Percentiles rank a stretch among this genome's conserved stretches.
These are phyloP conservation scores for Coreoperca whiteheadi DNA, from an alignment of 2,113 vertebrate genomes.

Conservation along the genomic window DNA sequence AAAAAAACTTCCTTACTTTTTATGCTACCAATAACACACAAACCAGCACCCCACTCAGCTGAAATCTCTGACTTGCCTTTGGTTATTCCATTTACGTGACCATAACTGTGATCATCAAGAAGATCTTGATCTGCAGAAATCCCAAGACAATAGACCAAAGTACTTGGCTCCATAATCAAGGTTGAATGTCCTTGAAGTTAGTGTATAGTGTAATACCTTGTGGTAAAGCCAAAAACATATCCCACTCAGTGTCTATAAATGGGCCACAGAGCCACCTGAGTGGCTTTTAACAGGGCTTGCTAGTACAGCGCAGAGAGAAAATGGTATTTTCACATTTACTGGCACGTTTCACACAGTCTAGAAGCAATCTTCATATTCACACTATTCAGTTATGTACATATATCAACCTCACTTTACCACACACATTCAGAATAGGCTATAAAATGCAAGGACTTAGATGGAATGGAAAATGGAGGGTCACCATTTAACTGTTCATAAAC, in stretches of 20 bases:
- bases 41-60: not conserved
- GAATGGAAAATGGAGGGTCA: conserved; percentile 21
- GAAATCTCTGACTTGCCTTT: not conserved
- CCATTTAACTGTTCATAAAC: not conserved
- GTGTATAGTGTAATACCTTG: conserved; percentile 10
- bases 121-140: conserved; percentile 7
- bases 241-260: conserved; percentile 40
- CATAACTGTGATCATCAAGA: conserved; percentile 23
- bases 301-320: not conserved
- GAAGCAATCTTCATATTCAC: conserved; percentile 34
- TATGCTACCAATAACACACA: not conserved
- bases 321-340: conserved; percentile 33
- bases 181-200: conserved; percentile 46
- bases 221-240: conserved; percentile 28
- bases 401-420: conserved; percentile 21
- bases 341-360: conserved; percentile 12
- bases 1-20: not conserved
- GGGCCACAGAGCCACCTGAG: conserved; percentile 22
- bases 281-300: conserved; percentile 21
- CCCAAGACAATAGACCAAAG: not conserved
- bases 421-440: conserved; percentile 17
- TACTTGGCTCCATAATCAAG: conserved; percentile 27
- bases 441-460: conserved; percentile 8
- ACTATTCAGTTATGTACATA: conserved; percentile 23
- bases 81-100: not conserved